A percentile compares a stretch with the other conserved stretches of the same genome.
phyloP scores from a whole-genome alignment of 2,888 invertebrate genomes.

The Ditula angustiorana region DNA sequence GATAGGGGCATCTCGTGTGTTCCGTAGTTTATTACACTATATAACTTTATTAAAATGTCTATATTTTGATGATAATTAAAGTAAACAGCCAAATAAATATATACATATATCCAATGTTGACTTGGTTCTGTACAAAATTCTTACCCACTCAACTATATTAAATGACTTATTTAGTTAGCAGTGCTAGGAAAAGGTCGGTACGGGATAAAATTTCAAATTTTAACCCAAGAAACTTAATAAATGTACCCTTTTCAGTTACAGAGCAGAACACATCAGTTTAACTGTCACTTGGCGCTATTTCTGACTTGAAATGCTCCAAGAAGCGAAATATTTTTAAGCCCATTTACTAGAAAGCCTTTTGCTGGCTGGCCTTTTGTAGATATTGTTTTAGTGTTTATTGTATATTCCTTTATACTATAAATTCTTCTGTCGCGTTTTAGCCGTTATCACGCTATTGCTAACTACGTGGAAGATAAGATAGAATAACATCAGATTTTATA shows the following conservation, averaged over 20 bases:
- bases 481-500: too few relatives aligned
- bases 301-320: conserved; percentile 78
- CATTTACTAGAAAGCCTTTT: conserved; percentile 79
- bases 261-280: conserved; percentile 74
- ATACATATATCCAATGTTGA: too few relatives aligned
- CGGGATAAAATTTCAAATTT: conserved; percentile 29
- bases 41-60: too few relatives aligned
- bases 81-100: too few relatives aligned
- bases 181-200: neutral
- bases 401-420: neutral
- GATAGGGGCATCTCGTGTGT: too few relatives aligned
- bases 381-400: neutral
- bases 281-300: conserved; percentile 78
- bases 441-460: too few relatives aligned
- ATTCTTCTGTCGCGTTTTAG: too few relatives aligned
- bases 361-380: conserved; percentile 48
- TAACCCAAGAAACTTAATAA: conserved; percentile 63
- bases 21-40: too few relatives aligned
- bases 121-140: neutral
- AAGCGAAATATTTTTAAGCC: conserved; percentile 82
- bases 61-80: too few relatives aligned
- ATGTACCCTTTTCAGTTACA: conserved; percentile 67
- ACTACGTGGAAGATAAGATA: too few relatives aligned
- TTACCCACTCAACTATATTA: conserved; percentile 23
- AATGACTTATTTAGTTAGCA: conserved; percentile 9